Conservation (phyloP, 2,888 invertebrate species). For the Aphidius colemani region DNA sequence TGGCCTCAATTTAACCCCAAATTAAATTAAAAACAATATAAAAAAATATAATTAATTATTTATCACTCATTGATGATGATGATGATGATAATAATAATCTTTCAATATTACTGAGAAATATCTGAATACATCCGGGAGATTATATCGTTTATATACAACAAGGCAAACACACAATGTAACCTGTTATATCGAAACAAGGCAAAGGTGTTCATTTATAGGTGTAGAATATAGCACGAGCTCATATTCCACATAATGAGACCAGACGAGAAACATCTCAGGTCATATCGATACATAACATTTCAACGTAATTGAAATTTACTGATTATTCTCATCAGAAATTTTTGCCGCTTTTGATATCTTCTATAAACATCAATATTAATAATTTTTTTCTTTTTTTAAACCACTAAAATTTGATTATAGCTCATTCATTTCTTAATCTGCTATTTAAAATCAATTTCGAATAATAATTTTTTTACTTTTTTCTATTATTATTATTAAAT, state of each 20-base stretch:
- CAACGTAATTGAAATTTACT: conserved; percentile 54
- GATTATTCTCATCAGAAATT: conserved; percentile 4
- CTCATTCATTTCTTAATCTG: conserved; percentile 19
- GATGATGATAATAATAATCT: too few species aligned
- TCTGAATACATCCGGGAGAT: too few species aligned
- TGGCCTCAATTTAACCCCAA: too few species aligned
- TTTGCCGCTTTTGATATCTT: conserved; percentile 15
- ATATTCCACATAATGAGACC: conserved; percentile 53
- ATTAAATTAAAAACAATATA: background rate
- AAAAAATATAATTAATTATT: background rate
- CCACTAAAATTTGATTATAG: background rate
- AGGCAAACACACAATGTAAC: too few species aligned
- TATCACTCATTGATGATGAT: too few species aligned
- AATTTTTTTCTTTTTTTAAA: too few species aligned
- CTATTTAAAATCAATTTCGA: conserved; percentile 10
- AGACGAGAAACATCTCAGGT: conserved; percentile 46
- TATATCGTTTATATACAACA: too few species aligned
- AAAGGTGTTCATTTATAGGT: too few species aligned
- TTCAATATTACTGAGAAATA: too few species aligned
- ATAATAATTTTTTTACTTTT: too few species aligned
- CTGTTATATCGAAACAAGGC: too few species aligned
- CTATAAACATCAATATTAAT: background rate
- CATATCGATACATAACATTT: conserved; percentile 34
- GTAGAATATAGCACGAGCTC: conserved; percentile 46
- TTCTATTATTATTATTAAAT: background rate